phyloP scores from a whole-genome alignment of 2,888 invertebrate genomes.

The Latrodectus hesperus region DNA sequence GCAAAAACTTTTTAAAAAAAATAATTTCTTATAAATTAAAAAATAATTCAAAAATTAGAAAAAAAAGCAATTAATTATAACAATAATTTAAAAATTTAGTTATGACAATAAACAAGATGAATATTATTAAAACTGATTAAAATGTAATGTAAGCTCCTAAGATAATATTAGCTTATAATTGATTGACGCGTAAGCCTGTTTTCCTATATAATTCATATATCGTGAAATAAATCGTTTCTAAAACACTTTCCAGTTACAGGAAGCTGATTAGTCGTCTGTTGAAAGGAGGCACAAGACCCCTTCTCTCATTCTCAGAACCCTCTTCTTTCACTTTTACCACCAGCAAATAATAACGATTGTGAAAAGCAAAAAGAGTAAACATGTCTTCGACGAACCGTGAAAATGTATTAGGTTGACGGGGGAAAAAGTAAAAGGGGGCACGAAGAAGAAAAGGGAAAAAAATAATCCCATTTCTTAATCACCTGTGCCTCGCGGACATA shows the following conservation, averaged over 20 bases:
- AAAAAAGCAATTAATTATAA: too few species aligned
- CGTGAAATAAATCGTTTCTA: conserved; percentile 23
- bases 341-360: conserved; percentile 55
- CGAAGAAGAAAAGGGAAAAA: conserved; percentile 19
- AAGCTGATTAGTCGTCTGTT: conserved; percentile 21
- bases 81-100: too few species aligned
- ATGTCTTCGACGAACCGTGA: conserved; percentile 54
- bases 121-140: too few species aligned
- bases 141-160: too few species aligned
- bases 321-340: conserved; percentile 27
- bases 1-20: too few species aligned
- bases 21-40: too few species aligned
- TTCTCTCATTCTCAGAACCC: not conserved
- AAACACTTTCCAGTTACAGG: not conserved
- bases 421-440: conserved; percentile 8
- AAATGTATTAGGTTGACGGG: conserved; percentile 63
- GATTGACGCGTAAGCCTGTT: too few species aligned
- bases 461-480: conserved; percentile 67
- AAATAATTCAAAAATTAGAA: too few species aligned
- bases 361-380: conserved; percentile 17
- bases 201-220: conserved; percentile 13
- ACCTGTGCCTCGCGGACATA: conserved; percentile 57
- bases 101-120: too few species aligned
- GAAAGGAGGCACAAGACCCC: conserved; percentile 28
- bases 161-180: too few species aligned